These are phyloP conservation scores for Halcyon malimbica DNA, from an alignment of 2,113 vertebrate genomes.

Conservation along the genomic window DNA sequence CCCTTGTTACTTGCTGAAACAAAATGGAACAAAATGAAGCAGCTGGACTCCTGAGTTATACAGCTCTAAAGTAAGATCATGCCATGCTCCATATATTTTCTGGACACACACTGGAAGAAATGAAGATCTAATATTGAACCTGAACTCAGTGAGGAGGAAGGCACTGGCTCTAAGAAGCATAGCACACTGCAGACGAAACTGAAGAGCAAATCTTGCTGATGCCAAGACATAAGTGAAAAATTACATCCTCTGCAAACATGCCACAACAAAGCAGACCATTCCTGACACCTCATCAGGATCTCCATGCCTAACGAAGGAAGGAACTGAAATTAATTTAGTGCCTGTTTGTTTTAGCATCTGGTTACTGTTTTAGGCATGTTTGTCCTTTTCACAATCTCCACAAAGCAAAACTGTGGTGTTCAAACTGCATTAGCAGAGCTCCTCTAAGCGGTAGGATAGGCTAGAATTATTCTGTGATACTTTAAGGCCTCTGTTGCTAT, in stretches of 20 bases:
- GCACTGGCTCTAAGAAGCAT: not conserved
- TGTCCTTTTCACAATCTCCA: not conserved
- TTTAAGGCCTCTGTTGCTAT: not conserved
- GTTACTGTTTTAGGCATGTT: not conserved
- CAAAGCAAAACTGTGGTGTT: not conserved
- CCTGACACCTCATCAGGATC: not conserved
- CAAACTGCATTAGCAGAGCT: slow-evolving; percentile 1
- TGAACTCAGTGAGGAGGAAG: not conserved
- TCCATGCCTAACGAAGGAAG: not conserved
- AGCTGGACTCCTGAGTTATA: not conserved
- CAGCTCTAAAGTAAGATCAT: not conserved
- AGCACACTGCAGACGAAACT: not conserved
- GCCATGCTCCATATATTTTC: not conserved
- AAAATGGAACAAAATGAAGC: not conserved
- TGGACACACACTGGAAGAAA: not conserved
- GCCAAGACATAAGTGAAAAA: slow-evolving; percentile 6
- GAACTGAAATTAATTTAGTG: slow-evolving; percentile 34
- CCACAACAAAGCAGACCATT: slow-evolving; percentile 23
- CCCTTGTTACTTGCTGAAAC: not conserved
- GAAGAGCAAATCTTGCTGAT: not conserved
- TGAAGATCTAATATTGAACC: not conserved
- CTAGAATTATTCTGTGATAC: not conserved
- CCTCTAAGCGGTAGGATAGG: not conserved
- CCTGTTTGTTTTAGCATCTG: slow-evolving; percentile 20
- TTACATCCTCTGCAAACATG: not conserved